Percentiles rank a stretch among this genome's conserved stretches.
These are phyloP conservation scores for Pedetes capensis DNA, from an alignment of 2,113 vertebrate genomes.

Conservation along the genomic window DNA sequence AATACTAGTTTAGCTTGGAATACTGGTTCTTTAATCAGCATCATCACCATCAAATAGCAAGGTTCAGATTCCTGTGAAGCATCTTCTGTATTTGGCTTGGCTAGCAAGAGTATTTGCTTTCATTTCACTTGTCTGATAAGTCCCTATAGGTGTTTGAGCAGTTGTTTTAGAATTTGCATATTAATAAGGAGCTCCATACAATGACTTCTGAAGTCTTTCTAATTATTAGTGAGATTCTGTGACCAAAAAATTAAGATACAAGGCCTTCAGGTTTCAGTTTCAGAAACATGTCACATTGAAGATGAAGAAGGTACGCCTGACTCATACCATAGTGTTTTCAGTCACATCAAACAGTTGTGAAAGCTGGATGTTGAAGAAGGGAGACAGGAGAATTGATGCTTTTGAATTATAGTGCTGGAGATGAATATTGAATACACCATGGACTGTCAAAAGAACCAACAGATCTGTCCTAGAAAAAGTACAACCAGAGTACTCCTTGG, in stretches of 20 bases:
- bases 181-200: neutral
- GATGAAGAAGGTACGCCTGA: too few species aligned
- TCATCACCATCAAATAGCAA: slow-evolving; percentile 2
- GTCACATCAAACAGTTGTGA: too few species aligned
- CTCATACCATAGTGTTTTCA: too few species aligned
- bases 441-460: too few species aligned
- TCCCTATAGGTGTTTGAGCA: neutral
- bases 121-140: neutral
- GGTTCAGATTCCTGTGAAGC: neutral
- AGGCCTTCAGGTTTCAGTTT: neutral
- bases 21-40: slow-evolving; percentile 13
- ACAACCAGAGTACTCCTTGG: too few species aligned
- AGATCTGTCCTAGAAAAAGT: too few species aligned
- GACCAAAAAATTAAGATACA: neutral
- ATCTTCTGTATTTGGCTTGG: slow-evolving; percentile 4
- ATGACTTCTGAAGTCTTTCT: neutral
- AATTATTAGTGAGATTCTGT: slow-evolving; percentile 24
- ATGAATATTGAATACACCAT: too few species aligned
- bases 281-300: too few species aligned
- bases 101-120: slow-evolving; percentile 9
- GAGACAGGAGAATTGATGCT: too few species aligned
- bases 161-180: slow-evolving; percentile 9
- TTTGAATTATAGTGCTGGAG: too few species aligned
- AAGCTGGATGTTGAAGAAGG: too few species aligned
- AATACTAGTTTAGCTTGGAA: slow-evolving; percentile 28